Percentiles rank a stretch among this genome's conserved stretches.
These are phyloP conservation scores for Sylvia borin DNA, from an alignment of 2,797 vertebrate genomes.

Conservation along the genomic window DNA sequence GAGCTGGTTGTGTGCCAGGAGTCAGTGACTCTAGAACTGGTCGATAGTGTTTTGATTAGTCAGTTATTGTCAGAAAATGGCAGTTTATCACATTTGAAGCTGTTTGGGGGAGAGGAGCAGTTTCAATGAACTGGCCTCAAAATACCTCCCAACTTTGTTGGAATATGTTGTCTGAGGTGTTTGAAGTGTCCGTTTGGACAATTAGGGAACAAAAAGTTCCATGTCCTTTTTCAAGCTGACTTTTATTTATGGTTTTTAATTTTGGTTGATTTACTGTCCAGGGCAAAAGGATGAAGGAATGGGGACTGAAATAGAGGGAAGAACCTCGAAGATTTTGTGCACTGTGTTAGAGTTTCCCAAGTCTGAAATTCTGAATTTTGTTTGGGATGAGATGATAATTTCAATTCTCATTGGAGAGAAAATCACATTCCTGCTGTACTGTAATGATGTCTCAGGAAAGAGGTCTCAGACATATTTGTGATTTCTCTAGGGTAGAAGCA, in stretches of 20 bases:
- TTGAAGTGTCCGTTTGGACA: neutral
- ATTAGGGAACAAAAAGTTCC: neutral
- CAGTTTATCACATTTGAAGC: neutral
- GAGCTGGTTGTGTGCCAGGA: neutral
- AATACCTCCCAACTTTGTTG: neutral
- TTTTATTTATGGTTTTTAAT: slow-evolving; percentile 25
- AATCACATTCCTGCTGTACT: neutral
- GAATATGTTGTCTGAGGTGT: neutral
- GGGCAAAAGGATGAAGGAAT: neutral
- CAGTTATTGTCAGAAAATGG: neutral
- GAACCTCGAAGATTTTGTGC: neutral
- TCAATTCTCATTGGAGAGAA: neutral
- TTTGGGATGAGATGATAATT: neutral
- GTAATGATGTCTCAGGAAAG: neutral
- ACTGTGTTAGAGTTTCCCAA: neutral
- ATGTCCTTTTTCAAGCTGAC: neutral
- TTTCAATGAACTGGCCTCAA: neutral
- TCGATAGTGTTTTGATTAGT: neutral
- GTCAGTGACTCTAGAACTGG: neutral
- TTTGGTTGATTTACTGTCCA: neutral
- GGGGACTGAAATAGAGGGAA: neutral
- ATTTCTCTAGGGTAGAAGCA: neutral
- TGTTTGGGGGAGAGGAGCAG: neutral
- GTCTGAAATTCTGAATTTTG: neutral
- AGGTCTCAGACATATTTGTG: neutral